Evolutionary conservation across 2,797 vertebrate genomes (phyloP).

Genomic region (Heterohyrax brucei): DNA sequence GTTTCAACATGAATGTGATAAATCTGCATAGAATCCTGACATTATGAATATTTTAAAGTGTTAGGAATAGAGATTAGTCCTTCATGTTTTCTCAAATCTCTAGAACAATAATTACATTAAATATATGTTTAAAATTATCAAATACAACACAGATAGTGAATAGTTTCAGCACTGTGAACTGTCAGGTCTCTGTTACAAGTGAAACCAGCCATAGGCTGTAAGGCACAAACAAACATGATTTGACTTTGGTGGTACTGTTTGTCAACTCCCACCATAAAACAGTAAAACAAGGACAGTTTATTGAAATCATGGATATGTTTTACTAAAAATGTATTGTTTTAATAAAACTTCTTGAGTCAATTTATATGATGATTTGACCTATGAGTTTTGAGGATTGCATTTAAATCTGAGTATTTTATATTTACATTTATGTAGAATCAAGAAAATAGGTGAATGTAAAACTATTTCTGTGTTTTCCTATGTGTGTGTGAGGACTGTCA

Average conservation of each 20-base stretch:
- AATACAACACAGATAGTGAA: neutral
- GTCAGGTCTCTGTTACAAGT: too few relatives aligned
- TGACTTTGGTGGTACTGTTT: too few relatives aligned
- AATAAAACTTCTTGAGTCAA: neutral
- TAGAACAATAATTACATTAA: slow-evolving; percentile 43
- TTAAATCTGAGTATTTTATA: neutral
- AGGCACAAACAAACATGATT: neutral
- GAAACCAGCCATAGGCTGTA: neutral
- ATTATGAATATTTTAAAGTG: neutral
- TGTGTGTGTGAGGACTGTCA: neutral
- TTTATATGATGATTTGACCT: slow-evolving; percentile 49
- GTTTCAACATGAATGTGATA: neutral
- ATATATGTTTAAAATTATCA: neutral
- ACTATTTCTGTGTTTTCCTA: neutral
- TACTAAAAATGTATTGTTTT: slow-evolving; percentile 7
- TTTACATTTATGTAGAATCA: neutral
- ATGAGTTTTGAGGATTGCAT: neutral
- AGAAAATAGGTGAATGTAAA: neutral
- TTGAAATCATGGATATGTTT: slow-evolving; percentile 48
- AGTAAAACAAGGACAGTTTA: slow-evolving; percentile 54
- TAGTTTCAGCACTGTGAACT: neutral
- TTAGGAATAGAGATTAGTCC: neutral
- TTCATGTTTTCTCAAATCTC: neutral
- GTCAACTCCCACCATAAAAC: neutral
- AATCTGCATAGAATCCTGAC: neutral